Conservation (phyloP, 2,888 invertebrate genomes). For the Microctonus hyperodae region DNA sequence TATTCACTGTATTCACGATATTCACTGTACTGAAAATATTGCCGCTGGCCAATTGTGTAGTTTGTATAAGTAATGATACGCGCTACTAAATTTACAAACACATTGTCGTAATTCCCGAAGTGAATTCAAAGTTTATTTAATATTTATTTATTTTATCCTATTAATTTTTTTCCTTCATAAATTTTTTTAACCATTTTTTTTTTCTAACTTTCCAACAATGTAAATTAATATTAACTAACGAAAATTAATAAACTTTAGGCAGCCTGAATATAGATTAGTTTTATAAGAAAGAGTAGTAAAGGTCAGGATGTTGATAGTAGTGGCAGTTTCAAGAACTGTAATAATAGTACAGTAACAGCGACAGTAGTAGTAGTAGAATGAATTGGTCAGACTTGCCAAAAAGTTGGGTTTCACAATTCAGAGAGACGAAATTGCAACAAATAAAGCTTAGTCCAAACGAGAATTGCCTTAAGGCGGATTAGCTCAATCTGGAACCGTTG, state of each 20-base stretch:
- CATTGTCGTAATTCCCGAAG: neutral
- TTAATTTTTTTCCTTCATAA: neutral
- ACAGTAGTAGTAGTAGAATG: neutral
- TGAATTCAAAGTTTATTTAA: neutral
- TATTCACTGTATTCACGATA: neutral
- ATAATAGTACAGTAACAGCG: neutral
- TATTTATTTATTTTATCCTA: too few species aligned
- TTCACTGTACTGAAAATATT: neutral
- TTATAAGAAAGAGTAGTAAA: neutral
- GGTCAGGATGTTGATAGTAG: neutral
- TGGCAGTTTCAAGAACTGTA: neutral
- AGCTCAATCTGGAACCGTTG: neutral
- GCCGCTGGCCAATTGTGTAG: neutral
- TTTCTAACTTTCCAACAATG: neutral
- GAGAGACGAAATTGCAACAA: slow-evolving; percentile 6
- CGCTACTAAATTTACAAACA: neutral
- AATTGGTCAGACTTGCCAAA: slow-evolving; percentile 2
- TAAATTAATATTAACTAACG: neutral
- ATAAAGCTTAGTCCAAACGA: slow-evolving; percentile 3
- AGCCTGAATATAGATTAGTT: neutral
- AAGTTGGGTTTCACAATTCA: neutral
- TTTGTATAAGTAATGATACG: neutral
- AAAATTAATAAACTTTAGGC: neutral
- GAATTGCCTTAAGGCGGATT: slow-evolving; percentile 10
- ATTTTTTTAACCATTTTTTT: neutral